Percentiles rank a stretch among this genome's conserved stretches.
Evolutionary conservation across 2,888 invertebrate genomes (phyloP).

Genomic region (Drosophila conformis): DNA sequence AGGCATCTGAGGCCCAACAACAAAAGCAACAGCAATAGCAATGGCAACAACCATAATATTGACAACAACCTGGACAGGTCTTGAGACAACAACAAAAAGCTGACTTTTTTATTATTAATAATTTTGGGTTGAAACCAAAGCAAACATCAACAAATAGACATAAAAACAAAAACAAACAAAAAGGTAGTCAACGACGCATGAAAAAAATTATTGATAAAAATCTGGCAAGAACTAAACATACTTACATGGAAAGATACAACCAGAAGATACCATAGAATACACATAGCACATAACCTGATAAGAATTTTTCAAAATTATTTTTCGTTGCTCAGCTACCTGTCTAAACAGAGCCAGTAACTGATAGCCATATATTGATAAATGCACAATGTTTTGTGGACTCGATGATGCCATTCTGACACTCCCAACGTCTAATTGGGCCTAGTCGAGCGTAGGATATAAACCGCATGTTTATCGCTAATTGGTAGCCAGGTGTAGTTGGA

Average conservation of each 20-base stretch:
- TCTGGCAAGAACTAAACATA: conserved; percentile 43
- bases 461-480: conserved; percentile 54
- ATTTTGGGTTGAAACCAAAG: conserved; percentile 49
- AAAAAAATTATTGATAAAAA: conserved; percentile 54
- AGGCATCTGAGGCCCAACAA: conserved; percentile 57
- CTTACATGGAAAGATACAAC: conserved; percentile 45
- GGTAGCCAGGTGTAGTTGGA: conserved; percentile 41
- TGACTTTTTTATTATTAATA: conserved; percentile 53
- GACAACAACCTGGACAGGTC: conserved; percentile 51
- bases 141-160: conserved; percentile 33
- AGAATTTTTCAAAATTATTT: conserved; percentile 42
- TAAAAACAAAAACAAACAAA: conserved; percentile 16
- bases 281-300: conserved; percentile 52
- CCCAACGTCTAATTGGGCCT: conserved; percentile 42
- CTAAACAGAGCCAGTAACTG: conserved; percentile 48
- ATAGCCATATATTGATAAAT: conserved; percentile 15
- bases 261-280: conserved; percentile 33
- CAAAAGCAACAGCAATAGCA: conserved; percentile 16
- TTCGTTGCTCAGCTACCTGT: conserved; percentile 63
- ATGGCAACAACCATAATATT: conserved; percentile 21
- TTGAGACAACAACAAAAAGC: conserved; percentile 38
- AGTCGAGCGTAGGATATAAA: conserved; percentile 45
- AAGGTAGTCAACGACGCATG: conserved; percentile 30
- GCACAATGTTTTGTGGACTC: conserved; percentile 10
- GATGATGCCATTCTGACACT: conserved; percentile 21